phyloP scores from a whole-genome alignment of 2,797 vertebrate species.

The Chloroceryle amazona region DNA sequence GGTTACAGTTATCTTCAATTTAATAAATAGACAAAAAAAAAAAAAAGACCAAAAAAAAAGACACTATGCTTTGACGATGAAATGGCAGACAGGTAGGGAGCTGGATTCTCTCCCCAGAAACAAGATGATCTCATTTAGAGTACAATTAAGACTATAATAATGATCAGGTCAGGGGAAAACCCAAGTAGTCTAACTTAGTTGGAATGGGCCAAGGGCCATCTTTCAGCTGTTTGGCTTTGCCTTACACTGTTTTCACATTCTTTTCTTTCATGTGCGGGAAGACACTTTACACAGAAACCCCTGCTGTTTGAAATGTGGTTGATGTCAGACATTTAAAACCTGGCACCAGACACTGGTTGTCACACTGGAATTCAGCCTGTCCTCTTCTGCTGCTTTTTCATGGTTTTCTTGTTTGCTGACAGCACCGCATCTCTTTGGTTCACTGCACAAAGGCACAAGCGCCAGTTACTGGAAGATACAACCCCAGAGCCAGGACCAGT shows the following conservation, averaged over 20 bases:
- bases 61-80: background rate
- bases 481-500: background rate
- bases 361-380: background rate
- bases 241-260: background rate
- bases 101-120: background rate
- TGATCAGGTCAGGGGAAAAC: background rate
- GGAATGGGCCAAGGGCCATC: background rate
- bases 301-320: background rate
- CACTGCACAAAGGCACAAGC: background rate
- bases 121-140: background rate
- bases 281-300: background rate
- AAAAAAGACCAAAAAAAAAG: background rate
- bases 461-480: background rate
- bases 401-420: background rate
- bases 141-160: background rate
- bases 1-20: constrained; percentile 15
- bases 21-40: background rate
- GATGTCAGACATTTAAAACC: background rate
- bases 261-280: background rate
- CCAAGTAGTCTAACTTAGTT: background rate
- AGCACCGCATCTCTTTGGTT: background rate
- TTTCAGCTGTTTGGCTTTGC: background rate
- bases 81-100: background rate
- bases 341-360: background rate
- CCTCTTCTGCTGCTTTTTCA: background rate